Conservation (phyloP, 2,797 vertebrate genomes). For the Mico argentatus region DNA sequence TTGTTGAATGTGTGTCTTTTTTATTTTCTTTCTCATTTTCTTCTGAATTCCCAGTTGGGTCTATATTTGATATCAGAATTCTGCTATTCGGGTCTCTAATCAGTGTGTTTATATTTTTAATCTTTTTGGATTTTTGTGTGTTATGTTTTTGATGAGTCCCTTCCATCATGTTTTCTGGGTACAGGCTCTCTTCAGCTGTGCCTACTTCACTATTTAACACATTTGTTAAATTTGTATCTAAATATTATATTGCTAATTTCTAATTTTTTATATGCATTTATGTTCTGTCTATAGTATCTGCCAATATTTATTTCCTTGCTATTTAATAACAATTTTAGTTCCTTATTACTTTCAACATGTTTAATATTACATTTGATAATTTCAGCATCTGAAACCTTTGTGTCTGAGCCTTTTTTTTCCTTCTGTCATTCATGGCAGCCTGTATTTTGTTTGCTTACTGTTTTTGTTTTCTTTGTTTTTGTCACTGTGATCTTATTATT, state of each 20-base stretch:
- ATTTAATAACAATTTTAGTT: not conserved
- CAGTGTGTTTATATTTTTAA: not conserved
- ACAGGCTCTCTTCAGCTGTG: not conserved
- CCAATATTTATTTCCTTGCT: not conserved
- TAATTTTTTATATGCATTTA: not conserved
- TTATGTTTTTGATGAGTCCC: not conserved
- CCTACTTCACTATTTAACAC: not conserved
- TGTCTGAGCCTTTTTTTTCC: not conserved
- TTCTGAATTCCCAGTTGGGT: not conserved
- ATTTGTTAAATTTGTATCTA: not conserved
- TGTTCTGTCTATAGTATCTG: not conserved
- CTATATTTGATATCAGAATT: not conserved
- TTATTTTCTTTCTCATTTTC: not conserved
- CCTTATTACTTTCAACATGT: not conserved
- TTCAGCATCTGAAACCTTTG: not conserved
- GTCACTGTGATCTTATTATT: not conserved
- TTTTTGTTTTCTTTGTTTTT: not conserved
- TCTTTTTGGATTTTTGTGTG: not conserved
- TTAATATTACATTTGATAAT: not conserved
- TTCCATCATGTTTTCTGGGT: not conserved
- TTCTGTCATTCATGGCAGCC: not conserved
- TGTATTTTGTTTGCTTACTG: not conserved
- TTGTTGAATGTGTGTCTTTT: not conserved
- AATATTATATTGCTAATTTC: not conserved
- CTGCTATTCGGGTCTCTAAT: not conserved